Evolutionary conservation across 1,140 invertebrate species (phyloP).

Genomic region (Neoseiulus cucumeris): DNA sequence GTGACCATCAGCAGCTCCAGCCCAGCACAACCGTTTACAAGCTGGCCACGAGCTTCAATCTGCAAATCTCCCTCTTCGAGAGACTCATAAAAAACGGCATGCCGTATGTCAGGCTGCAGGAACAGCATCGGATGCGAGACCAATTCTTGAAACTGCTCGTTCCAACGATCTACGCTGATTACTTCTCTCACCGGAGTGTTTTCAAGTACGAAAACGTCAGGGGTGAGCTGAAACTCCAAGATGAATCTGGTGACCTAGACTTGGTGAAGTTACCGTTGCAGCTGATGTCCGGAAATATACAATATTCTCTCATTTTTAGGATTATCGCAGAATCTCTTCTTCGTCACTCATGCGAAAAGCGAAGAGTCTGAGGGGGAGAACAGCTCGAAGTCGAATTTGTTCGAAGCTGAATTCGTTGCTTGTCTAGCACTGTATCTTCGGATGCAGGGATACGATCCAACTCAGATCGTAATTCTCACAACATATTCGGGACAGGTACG

Average conservation of each 20-base stretch:
- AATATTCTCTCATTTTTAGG: background rate
- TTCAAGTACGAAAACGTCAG: background rate
- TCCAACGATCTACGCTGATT: slow-evolving; percentile 25
- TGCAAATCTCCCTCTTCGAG: slow-evolving; percentile 52
- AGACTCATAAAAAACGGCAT: slow-evolving; percentile 40
- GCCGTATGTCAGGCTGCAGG: slow-evolving; percentile 27
- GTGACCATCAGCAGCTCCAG: slow-evolving; percentile 39
- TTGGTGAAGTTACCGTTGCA: background rate
- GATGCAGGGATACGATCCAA: slow-evolving; percentile 34
- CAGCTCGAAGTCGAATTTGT: slow-evolving; percentile 27
- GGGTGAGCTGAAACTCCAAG: too few relatives aligned
- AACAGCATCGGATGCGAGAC: slow-evolving; percentile 31
- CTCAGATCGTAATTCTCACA: slow-evolving; percentile 41
- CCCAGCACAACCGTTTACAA: slow-evolving; percentile 39
- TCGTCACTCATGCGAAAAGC: background rate
- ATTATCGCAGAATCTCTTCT: background rate
- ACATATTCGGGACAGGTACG: slow-evolving; percentile 38
- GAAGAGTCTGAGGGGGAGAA: background rate
- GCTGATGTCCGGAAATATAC: too few relatives aligned
- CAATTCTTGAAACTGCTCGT: slow-evolving; percentile 28
- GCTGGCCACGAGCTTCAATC: slow-evolving; percentile 36
- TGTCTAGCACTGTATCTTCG: slow-evolving; percentile 38
- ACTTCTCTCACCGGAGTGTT: background rate
- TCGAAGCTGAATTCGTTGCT: slow-evolving; percentile 37
- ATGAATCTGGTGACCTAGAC: too few relatives aligned